These are phyloP conservation scores for Yponomeuta plumbellus DNA, from an alignment of 2,888 invertebrate genomes.

Conservation along the genomic window DNA sequence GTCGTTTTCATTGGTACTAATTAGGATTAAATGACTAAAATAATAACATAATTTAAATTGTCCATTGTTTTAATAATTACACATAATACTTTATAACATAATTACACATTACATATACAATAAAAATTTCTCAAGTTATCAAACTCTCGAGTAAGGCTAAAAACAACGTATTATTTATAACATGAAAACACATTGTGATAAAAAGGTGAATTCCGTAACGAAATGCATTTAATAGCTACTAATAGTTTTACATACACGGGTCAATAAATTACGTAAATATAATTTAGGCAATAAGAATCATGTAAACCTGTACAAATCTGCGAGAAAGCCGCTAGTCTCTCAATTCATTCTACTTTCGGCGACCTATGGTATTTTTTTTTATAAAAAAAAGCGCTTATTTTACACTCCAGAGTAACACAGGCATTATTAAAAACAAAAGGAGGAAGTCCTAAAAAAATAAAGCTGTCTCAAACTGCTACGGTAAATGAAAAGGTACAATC, in stretches of 20 bases:
- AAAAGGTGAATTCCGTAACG: constrained; percentile 60
- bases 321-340: constrained; percentile 17
- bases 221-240: constrained; percentile 66
- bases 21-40: neutral
- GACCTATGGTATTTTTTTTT: constrained; percentile 3
- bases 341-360: constrained; percentile 7
- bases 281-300: constrained; percentile 63
- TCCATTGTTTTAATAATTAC: constrained; percentile 74
- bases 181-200: constrained; percentile 59
- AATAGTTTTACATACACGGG: constrained; percentile 55
- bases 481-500: too few species aligned
- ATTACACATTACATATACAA: constrained; percentile 74
- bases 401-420: neutral
- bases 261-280: constrained; percentile 73
- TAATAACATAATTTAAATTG: constrained; percentile 43
- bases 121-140: constrained; percentile 73
- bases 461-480: neutral
- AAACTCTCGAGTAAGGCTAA: constrained; percentile 64
- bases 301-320: constrained; percentile 56
- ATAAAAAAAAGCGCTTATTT: neutral
- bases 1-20: neutral
- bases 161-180: constrained; percentile 53
- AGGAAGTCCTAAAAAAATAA: neutral
- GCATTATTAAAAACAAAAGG: neutral
- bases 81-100: constrained; percentile 76